These are phyloP conservation scores for Drosophila buzzatii DNA, from an alignment of 2,888 invertebrate genomes.

Conservation along the genomic window DNA sequence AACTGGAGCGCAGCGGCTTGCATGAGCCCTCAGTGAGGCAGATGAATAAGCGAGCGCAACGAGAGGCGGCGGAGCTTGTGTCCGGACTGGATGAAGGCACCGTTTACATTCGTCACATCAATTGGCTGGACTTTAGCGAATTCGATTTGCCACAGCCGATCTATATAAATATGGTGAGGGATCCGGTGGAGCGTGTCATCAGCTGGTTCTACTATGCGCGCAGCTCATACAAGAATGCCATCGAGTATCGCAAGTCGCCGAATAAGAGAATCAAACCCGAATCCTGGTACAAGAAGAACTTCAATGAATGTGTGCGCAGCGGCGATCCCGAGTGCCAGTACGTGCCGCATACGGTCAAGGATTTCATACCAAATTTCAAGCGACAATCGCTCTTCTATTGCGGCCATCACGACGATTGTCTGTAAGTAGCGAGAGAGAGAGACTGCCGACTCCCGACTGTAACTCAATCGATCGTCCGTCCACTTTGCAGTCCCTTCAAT, in stretches of 20 bases:
- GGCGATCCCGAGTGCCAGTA: slow-evolving; percentile 94
- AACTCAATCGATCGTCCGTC: slow-evolving; percentile 11
- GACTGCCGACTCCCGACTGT: not conserved
- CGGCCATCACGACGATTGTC: slow-evolving; percentile 93
- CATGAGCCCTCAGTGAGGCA: slow-evolving; percentile 22
- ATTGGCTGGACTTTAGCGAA: slow-evolving; percentile 92
- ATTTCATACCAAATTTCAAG: slow-evolving; percentile 92
- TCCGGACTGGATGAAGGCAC: slow-evolving; percentile 90
- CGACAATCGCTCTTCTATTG: slow-evolving; percentile 95
- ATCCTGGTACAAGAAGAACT: slow-evolving; percentile 87
- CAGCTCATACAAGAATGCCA: slow-evolving; percentile 84
- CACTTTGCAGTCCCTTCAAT: slow-evolving; percentile 90
- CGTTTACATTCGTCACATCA: slow-evolving; percentile 94
- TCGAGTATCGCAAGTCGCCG: slow-evolving; percentile 92
- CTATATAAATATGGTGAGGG: slow-evolving; percentile 92
- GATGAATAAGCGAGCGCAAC: slow-evolving; percentile 31
- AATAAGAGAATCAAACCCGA: slow-evolving; percentile 86
- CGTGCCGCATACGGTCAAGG: slow-evolving; percentile 86
- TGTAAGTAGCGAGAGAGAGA: slow-evolving; percentile 86
- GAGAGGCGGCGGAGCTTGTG: slow-evolving; percentile 84
- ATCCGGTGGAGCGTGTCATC: slow-evolving; percentile 94
- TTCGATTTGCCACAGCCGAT: slow-evolving; percentile 92
- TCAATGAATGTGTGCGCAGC: slow-evolving; percentile 93
- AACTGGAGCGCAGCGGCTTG: slow-evolving; percentile 59
- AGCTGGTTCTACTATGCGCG: slow-evolving; percentile 96